Evolutionary conservation across 2,797 vertebrate genomes (phyloP).

Genomic region (Gymnothorax javanicus): DNA sequence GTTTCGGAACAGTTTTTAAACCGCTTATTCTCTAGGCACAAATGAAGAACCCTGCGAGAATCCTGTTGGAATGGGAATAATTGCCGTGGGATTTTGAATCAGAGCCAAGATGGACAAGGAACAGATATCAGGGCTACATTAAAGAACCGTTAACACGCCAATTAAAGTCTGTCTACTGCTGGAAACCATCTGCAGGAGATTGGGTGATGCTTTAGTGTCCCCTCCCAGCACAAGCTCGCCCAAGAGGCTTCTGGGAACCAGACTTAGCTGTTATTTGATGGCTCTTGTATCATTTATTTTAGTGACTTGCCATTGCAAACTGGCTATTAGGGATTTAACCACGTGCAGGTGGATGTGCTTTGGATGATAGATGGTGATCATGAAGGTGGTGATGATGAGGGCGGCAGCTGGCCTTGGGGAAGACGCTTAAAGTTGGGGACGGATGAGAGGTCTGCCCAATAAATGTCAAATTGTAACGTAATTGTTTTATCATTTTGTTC

Average conservation of each 20-base stretch:
- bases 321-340: conserved; percentile 30
- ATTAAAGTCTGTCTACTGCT: conserved; percentile 16
- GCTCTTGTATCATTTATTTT: not conserved
- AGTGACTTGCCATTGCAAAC: conserved; percentile 47
- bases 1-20: too few species aligned
- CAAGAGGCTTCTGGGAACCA: conserved; percentile 17
- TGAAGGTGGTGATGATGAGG: too few species aligned
- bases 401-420: too few species aligned
- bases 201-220: too few species aligned
- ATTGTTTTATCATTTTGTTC: too few species aligned
- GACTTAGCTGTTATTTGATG: not conserved
- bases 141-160: conserved; percentile 37
- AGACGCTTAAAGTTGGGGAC: too few species aligned
- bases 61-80: conserved; percentile 38
- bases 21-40: conserved; percentile 59
- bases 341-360: not conserved
- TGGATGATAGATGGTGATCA: not conserved
- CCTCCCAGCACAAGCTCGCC: conserved; percentile 29
- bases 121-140: not conserved
- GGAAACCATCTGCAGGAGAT: not conserved
- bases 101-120: conserved; percentile 15
- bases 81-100: conserved; percentile 36
- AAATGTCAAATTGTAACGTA: too few species aligned
- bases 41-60: conserved; percentile 38
- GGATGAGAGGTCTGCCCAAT: too few species aligned